Percentiles rank a stretch among this genome's conserved stretches.
Evolutionary conservation across 1,140 invertebrate genomes (phyloP).

Genomic region (Drosophila lacertosa): DNA sequence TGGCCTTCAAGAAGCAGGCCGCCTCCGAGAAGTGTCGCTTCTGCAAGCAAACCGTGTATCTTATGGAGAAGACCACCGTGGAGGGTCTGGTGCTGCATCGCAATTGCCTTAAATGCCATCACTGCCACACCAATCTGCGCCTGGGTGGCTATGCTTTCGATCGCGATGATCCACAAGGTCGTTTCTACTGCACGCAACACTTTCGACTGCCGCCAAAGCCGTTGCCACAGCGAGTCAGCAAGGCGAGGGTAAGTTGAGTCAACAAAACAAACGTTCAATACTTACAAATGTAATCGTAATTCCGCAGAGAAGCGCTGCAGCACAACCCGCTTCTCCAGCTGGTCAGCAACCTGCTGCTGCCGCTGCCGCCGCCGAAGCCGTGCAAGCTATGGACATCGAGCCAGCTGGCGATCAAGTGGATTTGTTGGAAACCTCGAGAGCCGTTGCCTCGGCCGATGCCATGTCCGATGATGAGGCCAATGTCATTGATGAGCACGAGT

Average conservation of each 20-base stretch:
- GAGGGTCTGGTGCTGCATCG: conserved; percentile 95
- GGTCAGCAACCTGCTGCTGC: conserved; percentile 4
- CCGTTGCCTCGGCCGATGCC: conserved; percentile 83
- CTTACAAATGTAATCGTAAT: background rate
- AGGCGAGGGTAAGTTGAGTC: conserved; percentile 61
- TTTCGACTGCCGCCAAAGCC: conserved; percentile 87
- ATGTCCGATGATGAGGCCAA: conserved; percentile 89
- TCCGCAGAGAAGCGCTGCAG: conserved; percentile 47
- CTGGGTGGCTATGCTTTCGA: conserved; percentile 89
- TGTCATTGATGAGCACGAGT: conserved; percentile 94
- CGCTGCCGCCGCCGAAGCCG: background rate
- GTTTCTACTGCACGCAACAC: conserved; percentile 93
- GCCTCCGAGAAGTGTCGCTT: conserved; percentile 93
- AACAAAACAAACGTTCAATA: too few relatives aligned
- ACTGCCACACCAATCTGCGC: conserved; percentile 84
- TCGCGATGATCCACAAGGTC: conserved; percentile 89
- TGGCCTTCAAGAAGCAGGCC: conserved; percentile 87
- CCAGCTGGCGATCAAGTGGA: conserved; percentile 85
- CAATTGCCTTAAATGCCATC: conserved; percentile 90
- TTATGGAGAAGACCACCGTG: conserved; percentile 93
- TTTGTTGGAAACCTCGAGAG: conserved; percentile 86
- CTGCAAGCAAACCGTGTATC: conserved; percentile 93
- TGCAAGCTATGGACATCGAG: conserved; percentile 59
- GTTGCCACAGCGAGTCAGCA: conserved; percentile 66
- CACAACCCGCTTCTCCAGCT: conserved; percentile 37